phyloP scores from a whole-genome alignment of 1,140 invertebrate genomes.

The Pogonognathellus flavescens region DNA sequence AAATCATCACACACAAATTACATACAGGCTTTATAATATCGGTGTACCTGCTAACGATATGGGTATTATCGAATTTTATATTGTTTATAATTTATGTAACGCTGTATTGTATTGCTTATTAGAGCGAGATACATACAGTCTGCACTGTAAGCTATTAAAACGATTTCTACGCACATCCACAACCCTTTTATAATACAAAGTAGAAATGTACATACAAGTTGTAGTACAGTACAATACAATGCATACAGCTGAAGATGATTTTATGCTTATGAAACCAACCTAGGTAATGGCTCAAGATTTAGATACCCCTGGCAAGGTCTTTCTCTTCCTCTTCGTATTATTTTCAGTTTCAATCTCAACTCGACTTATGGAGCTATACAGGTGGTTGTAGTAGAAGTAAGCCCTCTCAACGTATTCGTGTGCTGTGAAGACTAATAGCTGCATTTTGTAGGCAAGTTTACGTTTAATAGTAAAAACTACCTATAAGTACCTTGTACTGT shows the following conservation, averaged over 20 bases:
- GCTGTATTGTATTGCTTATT: not conserved
- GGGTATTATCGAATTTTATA: not conserved
- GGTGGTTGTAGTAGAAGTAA: not conserved
- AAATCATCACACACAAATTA: no score
- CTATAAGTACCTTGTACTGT: no score
- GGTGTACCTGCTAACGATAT: no score
- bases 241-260: no score
- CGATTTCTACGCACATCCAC: not conserved
- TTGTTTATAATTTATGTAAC: not conserved
- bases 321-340: not conserved
- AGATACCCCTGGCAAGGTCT: constrained; percentile 40
- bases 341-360: not conserved
- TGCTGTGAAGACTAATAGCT: no score
- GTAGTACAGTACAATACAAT: not conserved
- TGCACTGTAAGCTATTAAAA: no score
- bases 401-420: no score
- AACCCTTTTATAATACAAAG: not conserved
- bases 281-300: constrained; percentile 11
- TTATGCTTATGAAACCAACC: not conserved
- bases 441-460: no score
- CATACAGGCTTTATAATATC: no score
- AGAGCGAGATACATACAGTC: not conserved
- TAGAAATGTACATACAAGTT: not conserved
- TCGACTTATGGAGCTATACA: not conserved
- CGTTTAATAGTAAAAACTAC: no score